Evolutionary conservation across 2,797 vertebrate genomes (phyloP), one percentile per base, ranked within the genome.

Genomic region (Neoniphon sammara): DNA sequence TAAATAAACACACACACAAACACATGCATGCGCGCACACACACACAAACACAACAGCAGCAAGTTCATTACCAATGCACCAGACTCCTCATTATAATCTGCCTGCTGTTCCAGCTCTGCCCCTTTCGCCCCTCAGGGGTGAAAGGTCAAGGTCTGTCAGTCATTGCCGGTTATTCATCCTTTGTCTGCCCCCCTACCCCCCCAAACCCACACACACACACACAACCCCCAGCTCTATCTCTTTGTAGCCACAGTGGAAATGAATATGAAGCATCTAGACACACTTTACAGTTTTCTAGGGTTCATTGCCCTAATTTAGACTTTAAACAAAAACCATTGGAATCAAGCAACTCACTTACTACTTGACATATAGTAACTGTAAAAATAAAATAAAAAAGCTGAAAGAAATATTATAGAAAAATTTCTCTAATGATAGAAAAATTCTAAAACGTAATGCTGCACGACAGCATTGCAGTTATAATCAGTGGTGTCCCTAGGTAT

Each of bases 81-180:
- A 72, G 60, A 79, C 70, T 66, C 68, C 68, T 81, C 73, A 75
- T 81, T 72, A 76, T 4, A 10, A 55, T 53, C 52, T 50, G 64
- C 53, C 73, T 76, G 78, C 73, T 72, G 73, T 59, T 68, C 58
- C 58, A 25, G 58, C 44, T 59, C 8, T 12, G 36, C 69, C 63
- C 64, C 64, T 68, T 69, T 63, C 49, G 23, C 31, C 62, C 72
- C 72, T 80, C 57, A 80, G 61, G 49, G 78, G 63, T 81, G 68
- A 72, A 81, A 81, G 78, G 78, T 76, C 56, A 81, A 76, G 62
- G 78, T 66, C 73, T 49, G 73, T 64, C 73, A 72, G 73, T 72
- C 73, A 66, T 12, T 23, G 62, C 27, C 60, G 47, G 53, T 11
- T 60, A 66, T 73, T 71, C 27, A 54, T 53, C 36, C 78, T 72